phyloP scores from a whole-genome alignment of 2,113 vertebrate genomes.

The Sphaerodactylus townsendi region DNA sequence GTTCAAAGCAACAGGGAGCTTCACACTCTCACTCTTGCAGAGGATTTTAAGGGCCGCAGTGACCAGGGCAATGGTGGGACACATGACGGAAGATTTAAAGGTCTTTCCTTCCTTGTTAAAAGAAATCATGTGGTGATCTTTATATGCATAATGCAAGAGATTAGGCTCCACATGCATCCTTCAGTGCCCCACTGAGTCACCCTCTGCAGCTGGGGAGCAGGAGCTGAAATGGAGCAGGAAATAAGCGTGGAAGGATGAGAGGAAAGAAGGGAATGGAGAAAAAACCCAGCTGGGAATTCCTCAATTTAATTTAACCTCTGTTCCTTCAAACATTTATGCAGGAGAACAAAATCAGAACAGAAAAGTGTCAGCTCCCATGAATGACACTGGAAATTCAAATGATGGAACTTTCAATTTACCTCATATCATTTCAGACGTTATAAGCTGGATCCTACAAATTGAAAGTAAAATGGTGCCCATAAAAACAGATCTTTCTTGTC shows the following conservation, averaged over 20 bases:
- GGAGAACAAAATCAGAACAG: accelerated
- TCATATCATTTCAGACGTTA: background rate
- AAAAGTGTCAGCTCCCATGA: background rate
- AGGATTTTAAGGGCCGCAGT: conserved; percentile 46
- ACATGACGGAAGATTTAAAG: conserved; percentile 2
- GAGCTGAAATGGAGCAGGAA: background rate
- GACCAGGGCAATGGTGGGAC: conserved; percentile 23
- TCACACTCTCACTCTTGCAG: background rate
- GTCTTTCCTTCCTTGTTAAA: conserved; percentile 20
- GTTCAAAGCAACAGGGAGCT: background rate
- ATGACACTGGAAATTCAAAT: no score
- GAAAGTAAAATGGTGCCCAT: no score
- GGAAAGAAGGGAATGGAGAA: accelerated
- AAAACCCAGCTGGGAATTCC: background rate
- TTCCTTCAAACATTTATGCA: background rate
- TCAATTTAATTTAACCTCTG: background rate
- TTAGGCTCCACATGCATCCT: background rate
- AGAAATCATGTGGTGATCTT: background rate
- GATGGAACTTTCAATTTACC: background rate
- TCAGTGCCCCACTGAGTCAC: background rate
- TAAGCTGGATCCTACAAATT: background rate
- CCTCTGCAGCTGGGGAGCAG: background rate
- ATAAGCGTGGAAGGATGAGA: background rate
- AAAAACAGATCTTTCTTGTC: no score
- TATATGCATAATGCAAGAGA: background rate